Evolutionary conservation across 1,140 invertebrate species (phyloP).

Genomic region (Drosophila tsacasi): DNA sequence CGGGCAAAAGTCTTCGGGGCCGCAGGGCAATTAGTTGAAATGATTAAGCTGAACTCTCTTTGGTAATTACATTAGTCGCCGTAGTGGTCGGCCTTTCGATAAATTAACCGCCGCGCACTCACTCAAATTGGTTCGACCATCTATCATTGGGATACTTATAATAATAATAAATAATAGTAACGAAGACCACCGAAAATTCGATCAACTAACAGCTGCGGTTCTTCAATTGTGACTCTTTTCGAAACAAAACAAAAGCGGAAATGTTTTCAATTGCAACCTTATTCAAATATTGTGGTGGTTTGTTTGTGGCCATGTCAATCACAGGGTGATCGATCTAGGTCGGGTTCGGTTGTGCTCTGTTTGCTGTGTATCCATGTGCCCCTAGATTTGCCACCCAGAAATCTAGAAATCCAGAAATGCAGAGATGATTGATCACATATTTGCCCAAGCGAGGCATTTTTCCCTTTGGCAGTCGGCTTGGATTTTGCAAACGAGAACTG

Average conservation of each 20-base stretch:
- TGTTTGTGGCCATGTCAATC: constrained; percentile 58
- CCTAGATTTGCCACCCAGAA: constrained; percentile 39
- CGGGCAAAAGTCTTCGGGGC: constrained; percentile 45
- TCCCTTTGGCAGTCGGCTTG: constrained; percentile 19
- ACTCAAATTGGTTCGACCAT: constrained; percentile 74
- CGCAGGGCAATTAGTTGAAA: constrained; percentile 80
- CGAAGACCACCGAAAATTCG: constrained; percentile 47
- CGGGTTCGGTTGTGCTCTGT: background rate
- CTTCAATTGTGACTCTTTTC: constrained; percentile 58
- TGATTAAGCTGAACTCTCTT: constrained; percentile 77
- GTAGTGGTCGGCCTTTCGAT: constrained; percentile 39
- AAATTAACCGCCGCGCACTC: constrained; percentile 73
- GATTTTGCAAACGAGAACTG: constrained; percentile 3
- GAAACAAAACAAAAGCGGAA: constrained; percentile 43
- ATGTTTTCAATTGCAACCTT: constrained; percentile 43
- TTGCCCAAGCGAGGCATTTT: constrained; percentile 22
- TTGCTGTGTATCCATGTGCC: background rate
- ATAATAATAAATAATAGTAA: constrained; percentile 14
- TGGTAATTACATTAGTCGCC: constrained; percentile 78
- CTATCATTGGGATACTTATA: constrained; percentile 57
- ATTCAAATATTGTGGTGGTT: constrained; percentile 62
- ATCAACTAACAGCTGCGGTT: constrained; percentile 62
- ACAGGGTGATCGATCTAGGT: constrained; percentile 55
- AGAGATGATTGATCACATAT: constrained; percentile 55
- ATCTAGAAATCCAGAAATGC: background rate